Conservation (phyloP, 2,113 vertebrate species). For the Corvus hawaiiensis region DNA sequence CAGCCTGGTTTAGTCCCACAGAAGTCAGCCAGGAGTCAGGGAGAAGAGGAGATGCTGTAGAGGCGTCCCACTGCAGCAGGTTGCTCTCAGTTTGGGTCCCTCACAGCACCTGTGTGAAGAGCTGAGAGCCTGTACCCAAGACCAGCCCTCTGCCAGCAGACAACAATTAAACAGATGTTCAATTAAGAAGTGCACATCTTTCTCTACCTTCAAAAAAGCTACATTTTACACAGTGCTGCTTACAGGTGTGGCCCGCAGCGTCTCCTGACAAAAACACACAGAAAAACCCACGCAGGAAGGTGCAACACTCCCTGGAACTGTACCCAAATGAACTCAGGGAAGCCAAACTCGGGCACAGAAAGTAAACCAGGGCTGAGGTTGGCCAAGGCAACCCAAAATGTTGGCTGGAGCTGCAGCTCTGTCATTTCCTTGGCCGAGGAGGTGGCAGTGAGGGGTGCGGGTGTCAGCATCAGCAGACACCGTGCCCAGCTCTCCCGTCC, state of each 20-base stretch:
- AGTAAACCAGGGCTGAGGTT: neutral
- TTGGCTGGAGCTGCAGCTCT: neutral
- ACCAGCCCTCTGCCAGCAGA: neutral
- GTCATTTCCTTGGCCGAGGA: neutral
- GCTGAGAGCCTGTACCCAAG: neutral
- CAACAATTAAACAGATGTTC: neutral
- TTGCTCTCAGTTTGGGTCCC: neutral
- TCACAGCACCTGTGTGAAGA: neutral
- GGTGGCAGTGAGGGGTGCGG: neutral
- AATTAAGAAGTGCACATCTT: neutral
- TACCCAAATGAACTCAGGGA: neutral
- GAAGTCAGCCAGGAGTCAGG: neutral
- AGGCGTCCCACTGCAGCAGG: accelerated
- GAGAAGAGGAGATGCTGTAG: neutral
- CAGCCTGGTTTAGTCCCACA: neutral
- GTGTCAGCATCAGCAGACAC: neutral
- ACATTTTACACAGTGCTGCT: neutral
- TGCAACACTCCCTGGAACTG: neutral
- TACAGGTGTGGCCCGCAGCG: neutral
- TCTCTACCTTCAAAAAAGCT: neutral
- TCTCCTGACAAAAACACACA: neutral
- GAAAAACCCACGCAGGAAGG: neutral
- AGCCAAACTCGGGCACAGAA: neutral
- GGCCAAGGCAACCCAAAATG: neutral
- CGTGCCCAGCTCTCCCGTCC: neutral